These are phyloP conservation scores for Paramuricea clavata DNA, from an alignment of 92 coral and sea anemone species.

Conservation along the genomic window DNA sequence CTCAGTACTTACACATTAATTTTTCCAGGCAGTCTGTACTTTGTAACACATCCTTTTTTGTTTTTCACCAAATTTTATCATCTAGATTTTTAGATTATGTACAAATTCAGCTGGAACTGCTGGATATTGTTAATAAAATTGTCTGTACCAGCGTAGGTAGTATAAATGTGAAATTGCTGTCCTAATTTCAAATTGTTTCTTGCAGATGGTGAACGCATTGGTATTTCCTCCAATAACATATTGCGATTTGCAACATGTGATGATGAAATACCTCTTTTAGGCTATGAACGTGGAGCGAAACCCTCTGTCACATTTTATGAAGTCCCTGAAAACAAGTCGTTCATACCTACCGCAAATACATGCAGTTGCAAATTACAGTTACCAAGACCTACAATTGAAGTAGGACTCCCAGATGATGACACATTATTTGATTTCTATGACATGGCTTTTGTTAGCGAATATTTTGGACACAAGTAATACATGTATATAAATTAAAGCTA, in stretches of 20 bases:
- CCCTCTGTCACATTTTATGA: neutral
- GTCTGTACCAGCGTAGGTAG: too few species aligned
- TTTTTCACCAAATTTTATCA: too few species aligned
- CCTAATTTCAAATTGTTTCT: neutral
- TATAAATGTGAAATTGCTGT: too few species aligned
- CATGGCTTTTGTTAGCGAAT: neutral
- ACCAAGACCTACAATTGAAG: neutral
- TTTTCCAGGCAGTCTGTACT: too few species aligned
- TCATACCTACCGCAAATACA: too few species aligned
- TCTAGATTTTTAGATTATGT: too few species aligned
- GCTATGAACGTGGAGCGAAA: neutral
- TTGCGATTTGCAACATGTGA: constrained; percentile 1
- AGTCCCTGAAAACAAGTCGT: neutral
- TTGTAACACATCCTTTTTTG: too few species aligned
- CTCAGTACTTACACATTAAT: too few species aligned
- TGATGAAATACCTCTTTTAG: neutral
- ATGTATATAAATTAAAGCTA: too few species aligned
- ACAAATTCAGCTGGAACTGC: too few species aligned
- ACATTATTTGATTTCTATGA: neutral
- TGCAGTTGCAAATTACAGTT: neutral
- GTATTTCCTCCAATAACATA: neutral
- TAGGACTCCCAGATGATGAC: neutral
- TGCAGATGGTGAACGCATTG: neutral
- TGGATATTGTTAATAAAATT: too few species aligned
- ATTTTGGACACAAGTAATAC: neutral